phyloP scores from a whole-genome alignment of 2,797 vertebrate genomes.

The Catharus ustulatus region DNA sequence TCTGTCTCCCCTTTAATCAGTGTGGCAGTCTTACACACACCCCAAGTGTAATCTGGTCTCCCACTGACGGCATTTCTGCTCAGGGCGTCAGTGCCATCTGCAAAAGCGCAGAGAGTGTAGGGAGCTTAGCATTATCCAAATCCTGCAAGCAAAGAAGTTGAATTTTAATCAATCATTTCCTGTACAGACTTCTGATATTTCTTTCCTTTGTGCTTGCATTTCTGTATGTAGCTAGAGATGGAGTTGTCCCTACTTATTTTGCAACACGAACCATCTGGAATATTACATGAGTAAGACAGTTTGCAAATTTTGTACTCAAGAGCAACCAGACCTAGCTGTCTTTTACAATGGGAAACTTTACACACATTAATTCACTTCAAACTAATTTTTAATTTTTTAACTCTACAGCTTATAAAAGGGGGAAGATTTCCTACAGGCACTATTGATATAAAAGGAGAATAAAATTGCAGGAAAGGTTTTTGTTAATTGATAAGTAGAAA shows the following conservation, averaged over 20 bases:
- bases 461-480: not conserved
- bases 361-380: not conserved
- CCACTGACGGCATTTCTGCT: not conserved
- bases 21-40: not conserved
- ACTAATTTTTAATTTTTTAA: not conserved
- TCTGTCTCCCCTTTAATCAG: not conserved
- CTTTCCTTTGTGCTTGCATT: conserved; percentile 2
- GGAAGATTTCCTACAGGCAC: not conserved
- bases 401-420: not conserved
- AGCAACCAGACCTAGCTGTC: not conserved
- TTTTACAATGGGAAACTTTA: not conserved
- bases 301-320: conserved; percentile 9
- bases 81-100: not conserved
- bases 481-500: not conserved
- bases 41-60: not conserved
- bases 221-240: conserved; percentile 9
- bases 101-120: rapidly evolving
- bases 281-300: not conserved
- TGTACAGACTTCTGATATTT: conserved; percentile 35
- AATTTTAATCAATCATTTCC: conserved; percentile 49
- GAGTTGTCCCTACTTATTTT: conserved; percentile 30
- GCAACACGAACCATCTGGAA: not conserved
- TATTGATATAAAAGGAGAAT: not conserved
- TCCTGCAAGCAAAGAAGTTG: conserved; percentile 17
- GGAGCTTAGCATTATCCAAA: not conserved